These are phyloP conservation scores for Pollachius pollachius DNA, from an alignment of 2,113 vertebrate genomes.

Conservation along the genomic window DNA sequence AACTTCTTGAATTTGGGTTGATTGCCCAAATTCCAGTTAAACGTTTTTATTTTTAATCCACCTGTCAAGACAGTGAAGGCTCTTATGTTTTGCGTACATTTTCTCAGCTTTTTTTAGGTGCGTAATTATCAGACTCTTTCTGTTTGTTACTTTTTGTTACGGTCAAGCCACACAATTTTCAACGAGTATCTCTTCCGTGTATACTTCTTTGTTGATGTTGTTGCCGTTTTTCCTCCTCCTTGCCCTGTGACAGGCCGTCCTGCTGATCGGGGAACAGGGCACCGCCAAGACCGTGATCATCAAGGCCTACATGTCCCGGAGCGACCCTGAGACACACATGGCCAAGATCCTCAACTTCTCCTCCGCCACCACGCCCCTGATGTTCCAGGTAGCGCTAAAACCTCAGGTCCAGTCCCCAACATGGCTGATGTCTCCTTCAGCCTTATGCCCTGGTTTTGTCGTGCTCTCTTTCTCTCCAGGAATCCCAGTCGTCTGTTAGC, in stretches of 20 bases:
- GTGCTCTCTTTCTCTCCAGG: background rate
- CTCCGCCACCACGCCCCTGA: slow-evolving; percentile 91
- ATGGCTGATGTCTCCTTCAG: too few species aligned
- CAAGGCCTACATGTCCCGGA: slow-evolving; percentile 91
- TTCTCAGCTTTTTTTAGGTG: too few species aligned
- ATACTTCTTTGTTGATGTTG: background rate
- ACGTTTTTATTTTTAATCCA: too few species aligned
- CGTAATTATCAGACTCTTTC: too few species aligned
- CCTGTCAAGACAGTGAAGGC: too few species aligned
- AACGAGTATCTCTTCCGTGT: too few species aligned
- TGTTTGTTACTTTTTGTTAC: too few species aligned
- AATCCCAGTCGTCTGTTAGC: background rate
- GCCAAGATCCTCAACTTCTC: slow-evolving; percentile 92
- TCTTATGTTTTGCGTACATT: too few species aligned
- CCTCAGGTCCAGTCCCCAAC: too few species aligned
- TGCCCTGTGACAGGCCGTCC: slow-evolving; percentile 75
- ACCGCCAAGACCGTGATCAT: slow-evolving; percentile 95
- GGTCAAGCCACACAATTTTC: too few species aligned
- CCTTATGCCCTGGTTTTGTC: background rate
- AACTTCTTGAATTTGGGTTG: too few species aligned
- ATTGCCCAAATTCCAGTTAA: too few species aligned
- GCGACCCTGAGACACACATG: slow-evolving; percentile 84
- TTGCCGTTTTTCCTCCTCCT: background rate
- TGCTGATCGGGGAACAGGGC: slow-evolving; percentile 95
- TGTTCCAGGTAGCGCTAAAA: slow-evolving; percentile 86